Percentiles rank a stretch among this genome's conserved stretches.
phyloP scores from a whole-genome alignment of 2,797 vertebrate species.

The Sebastolobus alascanus region DNA sequence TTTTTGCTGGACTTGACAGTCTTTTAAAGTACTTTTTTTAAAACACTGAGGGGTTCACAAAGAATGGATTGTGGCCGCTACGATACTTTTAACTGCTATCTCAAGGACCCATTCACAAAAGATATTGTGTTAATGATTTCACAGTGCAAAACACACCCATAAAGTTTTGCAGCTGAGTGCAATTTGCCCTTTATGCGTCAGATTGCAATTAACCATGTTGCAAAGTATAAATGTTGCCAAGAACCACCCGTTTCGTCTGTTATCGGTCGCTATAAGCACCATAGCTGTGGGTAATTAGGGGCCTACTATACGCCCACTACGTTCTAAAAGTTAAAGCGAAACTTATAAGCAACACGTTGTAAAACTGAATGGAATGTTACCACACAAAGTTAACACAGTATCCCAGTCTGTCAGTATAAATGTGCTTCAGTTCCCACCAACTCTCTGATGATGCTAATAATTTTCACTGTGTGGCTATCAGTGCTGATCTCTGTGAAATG shows the following conservation, averaged over 20 bases:
- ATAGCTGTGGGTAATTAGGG: no score
- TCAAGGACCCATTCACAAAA: neutral
- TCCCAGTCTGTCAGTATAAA: neutral
- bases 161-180: neutral
- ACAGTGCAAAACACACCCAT: neutral
- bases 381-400: neutral
- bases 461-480: neutral
- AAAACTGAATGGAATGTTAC: no score
- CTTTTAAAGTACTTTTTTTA: neutral
- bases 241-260: neutral
- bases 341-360: no score
- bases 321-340: no score
- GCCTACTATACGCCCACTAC: no score
- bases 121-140: neutral
- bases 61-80: neutral
- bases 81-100: neutral
- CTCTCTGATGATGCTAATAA: neutral
- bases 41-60: neutral
- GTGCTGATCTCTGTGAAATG: neutral
- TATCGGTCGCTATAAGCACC: no score
- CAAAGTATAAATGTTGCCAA: neutral
- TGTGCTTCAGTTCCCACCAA: neutral
- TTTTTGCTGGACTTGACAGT: neutral
- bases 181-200: neutral
- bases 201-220: neutral